Evolutionary conservation across 2,888 invertebrate species (phyloP), one percentile per base, ranked within the genome.

Genomic region (Leucoptera coffeella): DNA sequence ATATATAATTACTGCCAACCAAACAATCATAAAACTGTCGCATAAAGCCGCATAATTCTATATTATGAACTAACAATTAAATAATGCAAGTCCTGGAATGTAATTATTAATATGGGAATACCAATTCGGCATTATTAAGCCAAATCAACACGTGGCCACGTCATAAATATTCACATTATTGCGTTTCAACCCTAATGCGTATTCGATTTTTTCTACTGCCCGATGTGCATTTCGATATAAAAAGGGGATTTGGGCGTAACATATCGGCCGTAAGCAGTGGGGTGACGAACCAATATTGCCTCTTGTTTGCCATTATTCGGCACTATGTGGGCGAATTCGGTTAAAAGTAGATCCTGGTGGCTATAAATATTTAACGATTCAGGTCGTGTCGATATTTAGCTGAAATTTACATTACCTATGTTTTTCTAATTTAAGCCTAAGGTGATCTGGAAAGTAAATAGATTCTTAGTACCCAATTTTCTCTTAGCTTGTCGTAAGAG

Each of bases 301-400:
- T 52, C 54, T 65, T 57, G 58, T 64, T 60, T 59, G 51, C 61
- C 50, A 67, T 65, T 65, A 67, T 67, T 62, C 58, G 59, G 52
- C 50, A 56, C 67, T 64, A 67, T 64, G 60, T 61, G 61, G 61
- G 58, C 62, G 59, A 65, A 67, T n/a, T n/a, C n/a, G n/a, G n/a
- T n/a, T n/a, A n/a, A n/a, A n/a, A n/a, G n/a, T n/a, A n/a, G n/a
- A n/a, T n/a, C n/a, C n/a, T n/a, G n/a, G n/a, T n/a, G n/a, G n/a
- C n/a, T n/a, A n/a, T n/a, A n/a, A n/a, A n/a, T n/a, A n/a, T n/a
- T n/a, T n/a, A n/a, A n/a, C n/a, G n/a, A 65, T 67, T 60, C 55
- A 52, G 58, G 59, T 54, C 54, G 57, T 57, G 51, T 52, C 52
- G 51, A n/a, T n/a, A n/a, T n/a, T 43, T 51, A 47, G 23, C 52